phyloP scores from a whole-genome alignment of 2,113 vertebrate species.

The Ophthalmolycus amberensis region DNA sequence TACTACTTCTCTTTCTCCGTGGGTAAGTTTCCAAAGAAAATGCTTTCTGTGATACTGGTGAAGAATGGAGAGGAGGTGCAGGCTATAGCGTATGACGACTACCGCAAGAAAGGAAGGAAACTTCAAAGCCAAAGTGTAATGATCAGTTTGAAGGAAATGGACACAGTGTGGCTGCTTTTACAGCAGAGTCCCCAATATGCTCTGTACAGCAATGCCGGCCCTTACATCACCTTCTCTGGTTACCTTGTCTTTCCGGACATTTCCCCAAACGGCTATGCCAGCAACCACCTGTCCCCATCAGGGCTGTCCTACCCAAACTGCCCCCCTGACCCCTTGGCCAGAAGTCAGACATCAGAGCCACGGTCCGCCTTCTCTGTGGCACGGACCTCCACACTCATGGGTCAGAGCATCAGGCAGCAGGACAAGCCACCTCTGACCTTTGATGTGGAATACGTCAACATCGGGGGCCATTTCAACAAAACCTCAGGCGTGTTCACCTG shows the following conservation, averaged over 20 bases:
- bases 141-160: constrained; percentile 80
- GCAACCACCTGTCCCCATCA: constrained; percentile 76
- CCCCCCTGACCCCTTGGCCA: constrained; percentile 52
- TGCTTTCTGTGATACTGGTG: constrained; percentile 85
- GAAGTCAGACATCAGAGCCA: constrained; percentile 46
- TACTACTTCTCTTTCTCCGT: constrained; percentile 86
- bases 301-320: constrained; percentile 63
- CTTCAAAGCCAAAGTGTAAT: constrained; percentile 85
- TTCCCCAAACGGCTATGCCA: constrained; percentile 55
- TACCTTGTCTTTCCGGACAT: constrained; percentile 83
- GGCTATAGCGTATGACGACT: constrained; percentile 82
- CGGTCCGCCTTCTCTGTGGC: constrained; percentile 86
- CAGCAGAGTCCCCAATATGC: constrained; percentile 81
- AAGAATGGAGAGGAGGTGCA: constrained; percentile 86
- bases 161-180: constrained; percentile 82
- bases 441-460: constrained; percentile 86
- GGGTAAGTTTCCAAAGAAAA: constrained; percentile 84
- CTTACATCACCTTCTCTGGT: constrained; percentile 85
- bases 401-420: constrained; percentile 63
- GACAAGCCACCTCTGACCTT: constrained; percentile 79
- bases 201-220: constrained; percentile 83
- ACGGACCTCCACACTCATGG: constrained; percentile 78
- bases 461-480: constrained; percentile 84
- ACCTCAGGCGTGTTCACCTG: constrained; percentile 83
- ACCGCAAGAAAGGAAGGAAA: constrained; percentile 80